Evolutionary conservation across 92 coral and sea anemone species (phyloP).

Genomic region (Epizoanthus ramosus): DNA sequence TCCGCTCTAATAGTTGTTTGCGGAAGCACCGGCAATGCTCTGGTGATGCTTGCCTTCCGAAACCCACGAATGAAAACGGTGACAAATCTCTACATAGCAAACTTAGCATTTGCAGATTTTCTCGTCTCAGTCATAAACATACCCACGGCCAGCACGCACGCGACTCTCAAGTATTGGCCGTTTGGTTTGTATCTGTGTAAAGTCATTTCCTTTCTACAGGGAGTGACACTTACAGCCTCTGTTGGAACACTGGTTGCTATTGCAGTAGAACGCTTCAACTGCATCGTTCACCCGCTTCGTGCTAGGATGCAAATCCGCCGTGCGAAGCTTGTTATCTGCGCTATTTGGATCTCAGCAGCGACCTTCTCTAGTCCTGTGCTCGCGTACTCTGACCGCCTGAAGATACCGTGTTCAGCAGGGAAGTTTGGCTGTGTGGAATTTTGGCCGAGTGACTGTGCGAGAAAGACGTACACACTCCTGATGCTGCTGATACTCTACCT

Average conservation of each 20-base stretch:
- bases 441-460: constrained; percentile 55
- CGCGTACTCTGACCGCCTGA: constrained; percentile 43
- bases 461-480: constrained; percentile 50
- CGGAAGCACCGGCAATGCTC: constrained; percentile 73
- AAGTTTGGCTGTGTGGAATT: constrained; percentile 53
- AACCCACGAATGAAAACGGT: constrained; percentile 89
- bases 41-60: constrained; percentile 79
- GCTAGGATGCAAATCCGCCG: constrained; percentile 79
- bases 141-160: constrained; percentile 63
- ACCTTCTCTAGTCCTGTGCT: constrained; percentile 66
- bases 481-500: constrained; percentile 61
- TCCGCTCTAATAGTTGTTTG: constrained; percentile 57
- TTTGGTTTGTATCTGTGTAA: constrained; percentile 76
- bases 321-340: constrained; percentile 69
- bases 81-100: constrained; percentile 85
- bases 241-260: constrained; percentile 85
- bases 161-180: constrained; percentile 66
- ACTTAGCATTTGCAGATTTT: constrained; percentile 84
- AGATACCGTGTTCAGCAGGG: constrained; percentile 5
- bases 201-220: constrained; percentile 63
- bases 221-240: constrained; percentile 68
- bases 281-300: constrained; percentile 84
- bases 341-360: constrained; percentile 72
- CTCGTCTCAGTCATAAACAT: constrained; percentile 74
- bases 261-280: constrained; percentile 80